Evolutionary conservation across 2,888 invertebrate species (phyloP), one percentile per base, ranked within the genome.

Genomic region (Drosophila kanekoi): DNA sequence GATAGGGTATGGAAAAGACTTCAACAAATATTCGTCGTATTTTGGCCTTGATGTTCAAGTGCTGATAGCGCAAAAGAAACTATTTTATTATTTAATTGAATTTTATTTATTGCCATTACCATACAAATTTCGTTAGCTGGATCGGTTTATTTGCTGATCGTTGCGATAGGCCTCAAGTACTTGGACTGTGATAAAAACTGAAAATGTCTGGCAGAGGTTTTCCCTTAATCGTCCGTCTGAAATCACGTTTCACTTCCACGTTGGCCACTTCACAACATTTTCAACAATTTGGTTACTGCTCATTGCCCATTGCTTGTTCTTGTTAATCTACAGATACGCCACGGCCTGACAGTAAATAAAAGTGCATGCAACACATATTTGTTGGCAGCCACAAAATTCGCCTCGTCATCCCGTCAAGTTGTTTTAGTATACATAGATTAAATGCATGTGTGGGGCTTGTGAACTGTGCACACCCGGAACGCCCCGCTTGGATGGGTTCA

Each of bases 21-120:
- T 40, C 3, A 11, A 28, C 28, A 18, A 9, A 37, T 14, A 28
- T 41, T 37, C 4, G 14, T 47, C 53, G 35, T 10, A 44, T 51
- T 60, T 60, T 16, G 47, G 48, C 49, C 53, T 57, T 66, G 56
- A 58, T 66, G 14, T 48, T 70, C 58, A 52, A 37, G 56, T 44
- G 48, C 33, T 60, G 80, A 83, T 86, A 86, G 77, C 45, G 51
- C 20, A 16, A 48, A 52, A 65, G 38, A 48, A 66, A 72, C 54
- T 65, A 67, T 81, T 81, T 70, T 18, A 54, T 28, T 63, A 53
- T 71, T 81, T 43, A 61, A 78, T 79, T 84, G 60, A 64, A 61
- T 74, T 68, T 68, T 69, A 63, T 81, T 81, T 81, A 79, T 79
- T 70, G 52, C 66, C 64, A 73, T 81, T 83, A 76, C 70, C 73